Conservation (phyloP, 2,797 vertebrate genomes). For the Perdix hodgsoniae region DNA sequence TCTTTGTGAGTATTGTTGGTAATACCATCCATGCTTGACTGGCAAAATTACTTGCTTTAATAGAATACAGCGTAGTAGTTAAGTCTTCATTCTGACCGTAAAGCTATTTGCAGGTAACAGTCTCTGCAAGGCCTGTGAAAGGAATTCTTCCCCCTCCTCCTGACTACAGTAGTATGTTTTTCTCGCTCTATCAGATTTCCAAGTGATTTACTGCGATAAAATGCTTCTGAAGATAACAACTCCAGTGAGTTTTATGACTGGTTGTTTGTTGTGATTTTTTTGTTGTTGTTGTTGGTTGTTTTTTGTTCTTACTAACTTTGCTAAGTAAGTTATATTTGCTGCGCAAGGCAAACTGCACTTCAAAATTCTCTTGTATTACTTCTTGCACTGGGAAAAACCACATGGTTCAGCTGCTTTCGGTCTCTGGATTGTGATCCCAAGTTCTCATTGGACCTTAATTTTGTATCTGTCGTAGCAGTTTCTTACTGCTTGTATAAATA, state of each 20-base stretch:
- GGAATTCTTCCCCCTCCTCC: not conserved
- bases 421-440: not conserved
- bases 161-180: not conserved
- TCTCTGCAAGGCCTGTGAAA: not conserved
- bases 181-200: not conserved
- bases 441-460: not conserved
- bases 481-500: not conserved
- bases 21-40: not conserved
- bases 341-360: not conserved
- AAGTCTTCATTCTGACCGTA: not conserved
- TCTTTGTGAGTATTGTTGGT: not conserved
- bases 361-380: not conserved
- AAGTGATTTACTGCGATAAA: not conserved
- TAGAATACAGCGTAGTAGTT: not conserved
- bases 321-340: not conserved
- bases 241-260: not conserved
- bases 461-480: not conserved
- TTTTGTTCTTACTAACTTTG: not conserved
- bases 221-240: not conserved
- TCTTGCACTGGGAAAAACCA: fast-evolving
- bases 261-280: not conserved
- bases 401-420: fast-evolving
- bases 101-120: not conserved
- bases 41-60: not conserved
- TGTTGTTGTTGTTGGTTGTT: not conserved